Base-by-base conservation (phyloP, 2,888 invertebrate genomes). In the Diplolepis rosae region DNA sequence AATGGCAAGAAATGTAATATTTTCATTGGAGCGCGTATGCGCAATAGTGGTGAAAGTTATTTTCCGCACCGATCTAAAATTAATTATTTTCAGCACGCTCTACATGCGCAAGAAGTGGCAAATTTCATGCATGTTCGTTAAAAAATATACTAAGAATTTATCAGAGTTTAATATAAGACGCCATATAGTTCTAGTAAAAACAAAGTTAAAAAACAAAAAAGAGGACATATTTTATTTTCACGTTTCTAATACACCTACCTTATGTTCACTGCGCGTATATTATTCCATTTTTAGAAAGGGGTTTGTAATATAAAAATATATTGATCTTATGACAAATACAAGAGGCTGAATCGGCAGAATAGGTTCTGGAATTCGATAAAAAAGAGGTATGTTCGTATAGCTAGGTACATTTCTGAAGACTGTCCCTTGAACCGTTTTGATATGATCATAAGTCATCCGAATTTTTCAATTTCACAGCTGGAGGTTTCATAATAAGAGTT, bases 141-240 rank as follows among this genome's bases (percentile, higher is more conserved):
- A n/a, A n/a, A n/a, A n/a, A n/a, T n/a, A n/a, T n/a, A n/a, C n/a
- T n/a, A n/a, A n/a, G n/a, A n/a, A n/a, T n/a, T n/a, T n/a, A n/a
- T n/a, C n/a, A 79, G 76, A 77, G 76, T 82, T 81, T 78, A 82
- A 82, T 81, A 82, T 79, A 78, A 75, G 79, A 72, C 5, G 71
- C 76, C 77, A 75, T 75, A 79, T 80, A 79, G 78, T 81, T 81
- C 77, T 72, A 74, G 54, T 24, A 65, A 65, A 67, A 65, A 65
- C 66, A n/a, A n/a, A n/a, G n/a, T n/a, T n/a, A n/a, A n/a, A 45
- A 45, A 45, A 45, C 45, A 45, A 45, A 45, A n/a, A 45, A 45
- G 45, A 2, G 9, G 24, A 39, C 35, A 61, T 61, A 61, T 61
- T 61, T 61, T 35, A 61, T 35, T 5, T 32, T 24, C 35, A 39